phyloP scores from a whole-genome alignment of 1,140 invertebrate species.

The Rhizoglyphus robini region DNA sequence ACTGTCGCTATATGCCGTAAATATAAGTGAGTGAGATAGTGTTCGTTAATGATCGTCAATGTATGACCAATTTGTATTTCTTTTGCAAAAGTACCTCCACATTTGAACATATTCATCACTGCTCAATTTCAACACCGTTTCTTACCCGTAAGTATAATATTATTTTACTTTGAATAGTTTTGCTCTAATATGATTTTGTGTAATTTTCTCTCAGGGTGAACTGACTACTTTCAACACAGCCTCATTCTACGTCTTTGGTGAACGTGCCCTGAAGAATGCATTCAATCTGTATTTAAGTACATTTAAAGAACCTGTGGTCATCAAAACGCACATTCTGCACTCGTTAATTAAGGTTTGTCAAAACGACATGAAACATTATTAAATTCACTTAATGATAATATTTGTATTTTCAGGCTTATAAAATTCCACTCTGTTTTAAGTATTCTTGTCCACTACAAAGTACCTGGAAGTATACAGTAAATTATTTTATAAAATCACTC shows the following conservation, averaged over 20 bases:
- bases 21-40: constrained; percentile 25
- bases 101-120: constrained; percentile 7
- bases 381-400: too few relatives aligned
- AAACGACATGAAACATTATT: too few relatives aligned
- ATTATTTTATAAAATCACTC: constrained; percentile 60
- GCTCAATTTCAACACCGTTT: constrained; percentile 14
- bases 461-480: constrained; percentile 73
- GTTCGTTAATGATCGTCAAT: neutral
- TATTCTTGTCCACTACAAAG: constrained; percentile 63
- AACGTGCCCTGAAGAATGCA: constrained; percentile 63
- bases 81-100: constrained; percentile 15
- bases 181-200: neutral
- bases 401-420: constrained; percentile 41
- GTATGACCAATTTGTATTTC: neutral
- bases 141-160: neutral
- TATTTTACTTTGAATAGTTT: neutral
- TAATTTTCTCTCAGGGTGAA: neutral
- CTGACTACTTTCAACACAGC: neutral
- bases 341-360: constrained; percentile 51
- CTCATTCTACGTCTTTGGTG: constrained; percentile 48
- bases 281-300: constrained; percentile 68
- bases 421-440: constrained; percentile 60
- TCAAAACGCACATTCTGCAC: constrained; percentile 57
- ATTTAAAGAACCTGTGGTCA: constrained; percentile 53
- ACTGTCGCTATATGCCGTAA: constrained; percentile 35